Evolutionary conservation across 2,888 invertebrate species (phyloP), one percentile per base, ranked within the genome.

Genomic region (Microplitis deprimator): DNA sequence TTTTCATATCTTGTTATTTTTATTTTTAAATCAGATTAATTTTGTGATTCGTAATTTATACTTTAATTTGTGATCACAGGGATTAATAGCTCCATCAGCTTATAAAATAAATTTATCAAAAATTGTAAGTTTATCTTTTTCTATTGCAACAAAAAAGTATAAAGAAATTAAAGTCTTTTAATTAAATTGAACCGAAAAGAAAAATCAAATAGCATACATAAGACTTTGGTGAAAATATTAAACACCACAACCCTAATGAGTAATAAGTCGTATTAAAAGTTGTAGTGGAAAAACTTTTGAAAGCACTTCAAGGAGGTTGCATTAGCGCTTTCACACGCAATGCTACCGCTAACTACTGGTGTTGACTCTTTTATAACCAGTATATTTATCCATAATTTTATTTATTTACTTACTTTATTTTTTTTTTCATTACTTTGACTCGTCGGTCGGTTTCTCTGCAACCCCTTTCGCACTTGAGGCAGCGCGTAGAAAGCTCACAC

Each of bases 321-420:
- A 70, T 61, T 70, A 60, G 70, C 29, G 64, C 62, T 64, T 72
- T 72, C 10, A 64, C 40, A 39, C 20, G 62, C 72, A 62, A 64
- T 40, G 40, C 13, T 60, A 7, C 60, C 13, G 29, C 39, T 17
- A 16, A 40, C 62, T 16, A 40, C 17, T 72, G 8, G 29, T 61
- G 20, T 38, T 61, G 6, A 61, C 61, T 29, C 29, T 71, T 17
- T 20, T 20, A 60, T 39, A n/a, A 71, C 10, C 10, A 29, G 5
- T 38, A 17, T 29, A 39, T 61, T 38, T 71, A 69, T 50, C 7
- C 3, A 59, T 69, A 69, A 8, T 17, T 50, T 41, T 65, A 20
- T 29, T 65, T 29, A 5, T 60, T 61, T 16, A 71, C 6, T 50
- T 41, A 64, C 4, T 39, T 39, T n/a, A n/a, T 38, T 67, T 67